Conservation (phyloP, 1,140 invertebrate genomes). For the Drosophila persimilis region DNA sequence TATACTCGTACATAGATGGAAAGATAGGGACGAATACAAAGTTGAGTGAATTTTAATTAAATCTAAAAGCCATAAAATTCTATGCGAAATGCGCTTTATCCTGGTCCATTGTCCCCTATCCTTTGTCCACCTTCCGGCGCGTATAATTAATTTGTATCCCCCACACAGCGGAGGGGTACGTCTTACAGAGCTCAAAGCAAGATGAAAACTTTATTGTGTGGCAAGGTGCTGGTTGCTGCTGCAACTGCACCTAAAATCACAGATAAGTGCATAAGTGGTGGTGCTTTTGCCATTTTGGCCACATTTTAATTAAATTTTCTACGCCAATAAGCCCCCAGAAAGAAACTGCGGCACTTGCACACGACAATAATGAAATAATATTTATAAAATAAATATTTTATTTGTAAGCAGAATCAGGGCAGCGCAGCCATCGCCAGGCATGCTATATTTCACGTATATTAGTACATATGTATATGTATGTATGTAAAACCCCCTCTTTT, state of each 20-base stretch:
- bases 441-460: background rate
- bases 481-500: too few relatives aligned
- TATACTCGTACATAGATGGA: slow-evolving; percentile 21
- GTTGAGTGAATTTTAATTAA: slow-evolving; percentile 55
- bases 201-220: too few relatives aligned
- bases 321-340: slow-evolving; percentile 45
- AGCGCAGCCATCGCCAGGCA: background rate
- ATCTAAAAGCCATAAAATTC: slow-evolving; percentile 47
- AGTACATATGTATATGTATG: too few relatives aligned
- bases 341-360: slow-evolving; percentile 30
- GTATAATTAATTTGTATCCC: slow-evolving; percentile 52
- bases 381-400: too few relatives aligned
- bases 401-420: slow-evolving; percentile 27
- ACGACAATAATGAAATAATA: slow-evolving; percentile 24
- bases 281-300: background rate
- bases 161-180: too few relatives aligned
- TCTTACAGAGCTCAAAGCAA: too few relatives aligned
- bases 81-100: slow-evolving; percentile 40
- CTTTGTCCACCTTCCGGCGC: slow-evolving; percentile 43
- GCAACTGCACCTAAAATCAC: background rate
- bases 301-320: slow-evolving; percentile 50
- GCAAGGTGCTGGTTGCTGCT: too few relatives aligned
- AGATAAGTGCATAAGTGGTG: slow-evolving; percentile 6
- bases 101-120: slow-evolving; percentile 11
- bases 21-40: slow-evolving; percentile 26